phyloP scores from a whole-genome alignment of 30 jellyfish, hydroid and myxozoan species.

The Hydractinia echinata region DNA sequence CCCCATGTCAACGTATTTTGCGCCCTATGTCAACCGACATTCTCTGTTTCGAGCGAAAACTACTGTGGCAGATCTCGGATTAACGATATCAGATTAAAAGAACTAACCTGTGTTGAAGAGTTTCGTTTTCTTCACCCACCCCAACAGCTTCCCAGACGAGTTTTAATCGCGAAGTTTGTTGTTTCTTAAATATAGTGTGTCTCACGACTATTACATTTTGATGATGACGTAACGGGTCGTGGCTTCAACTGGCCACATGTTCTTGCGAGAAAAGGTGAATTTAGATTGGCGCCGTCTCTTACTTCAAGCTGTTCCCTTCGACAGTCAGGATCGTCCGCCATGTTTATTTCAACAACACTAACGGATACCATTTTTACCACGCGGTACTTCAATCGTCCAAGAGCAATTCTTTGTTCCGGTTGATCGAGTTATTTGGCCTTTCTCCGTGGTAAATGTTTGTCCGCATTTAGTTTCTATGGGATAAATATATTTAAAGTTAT shows the following conservation, averaged over 20 bases:
- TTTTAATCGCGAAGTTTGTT: slow-evolving; percentile 6
- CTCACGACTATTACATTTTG: slow-evolving; percentile 52
- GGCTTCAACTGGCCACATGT: slow-evolving; percentile 58
- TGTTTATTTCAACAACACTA: background rate
- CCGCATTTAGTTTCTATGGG: slow-evolving; percentile 19
- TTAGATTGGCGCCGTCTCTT: background rate
- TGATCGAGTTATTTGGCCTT: background rate
- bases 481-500: background rate
- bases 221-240: slow-evolving; percentile 40
- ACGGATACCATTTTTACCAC: background rate
- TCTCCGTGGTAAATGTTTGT: slow-evolving; percentile 1
- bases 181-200: slow-evolving; percentile 16
- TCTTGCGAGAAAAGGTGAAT: slow-evolving; percentile 1
- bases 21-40: too few relatives aligned
- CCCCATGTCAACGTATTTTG: too few relatives aligned
- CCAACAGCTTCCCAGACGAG: slow-evolving; percentile 29
- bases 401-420: slow-evolving; percentile 17
- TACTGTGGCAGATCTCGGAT: too few relatives aligned
- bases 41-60: too few relatives aligned
- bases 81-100: too few relatives aligned
- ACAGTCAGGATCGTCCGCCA: slow-evolving; percentile 43
- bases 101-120: too few relatives aligned
- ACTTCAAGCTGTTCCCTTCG: slow-evolving; percentile 20
- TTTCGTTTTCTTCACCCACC: background rate
- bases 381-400: slow-evolving; percentile 24